Evolutionary conservation across 2,113 vertebrate species (phyloP).

Genomic region (Bothrops jararaca): DNA sequence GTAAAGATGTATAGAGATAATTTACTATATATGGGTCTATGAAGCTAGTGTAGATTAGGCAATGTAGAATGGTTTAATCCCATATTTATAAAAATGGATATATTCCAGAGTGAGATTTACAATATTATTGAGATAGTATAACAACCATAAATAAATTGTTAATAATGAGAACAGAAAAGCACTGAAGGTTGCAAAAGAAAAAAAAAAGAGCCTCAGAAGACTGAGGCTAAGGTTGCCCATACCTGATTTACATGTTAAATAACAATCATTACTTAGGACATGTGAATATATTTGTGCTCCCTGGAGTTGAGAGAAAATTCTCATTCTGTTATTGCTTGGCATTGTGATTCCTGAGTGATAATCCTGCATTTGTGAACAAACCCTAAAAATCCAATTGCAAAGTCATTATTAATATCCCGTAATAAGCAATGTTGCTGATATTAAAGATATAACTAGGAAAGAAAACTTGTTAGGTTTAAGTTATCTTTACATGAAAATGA

Average conservation of each 20-base stretch:
- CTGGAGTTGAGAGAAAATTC: not conserved
- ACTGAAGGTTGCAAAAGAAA: not conserved
- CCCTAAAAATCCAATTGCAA: not conserved
- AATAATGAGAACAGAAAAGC: not conserved
- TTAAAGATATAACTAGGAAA: not conserved
- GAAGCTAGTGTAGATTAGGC: not conserved
- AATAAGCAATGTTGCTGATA: not conserved
- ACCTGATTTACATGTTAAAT: not conserved
- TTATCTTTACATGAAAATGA: not conserved
- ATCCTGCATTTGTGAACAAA: not conserved
- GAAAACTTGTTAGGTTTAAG: not conserved
- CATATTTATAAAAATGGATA: not conserved
- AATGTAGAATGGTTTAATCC: not conserved
- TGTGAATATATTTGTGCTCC: not conserved
- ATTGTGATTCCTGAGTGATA: not conserved
- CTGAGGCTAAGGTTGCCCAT: not conserved
- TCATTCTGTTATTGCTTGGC: not conserved
- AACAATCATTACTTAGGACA: not conserved
- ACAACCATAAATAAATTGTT: not conserved
- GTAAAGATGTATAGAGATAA: not conserved
- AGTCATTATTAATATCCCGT: not conserved
- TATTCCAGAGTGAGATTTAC: not conserved
- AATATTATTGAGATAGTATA: not conserved
- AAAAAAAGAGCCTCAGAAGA: not conserved
- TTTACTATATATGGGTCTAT: not conserved